Evolutionary conservation across 2,888 invertebrate species (phyloP).

Genomic region (Rosalia funebris): DNA sequence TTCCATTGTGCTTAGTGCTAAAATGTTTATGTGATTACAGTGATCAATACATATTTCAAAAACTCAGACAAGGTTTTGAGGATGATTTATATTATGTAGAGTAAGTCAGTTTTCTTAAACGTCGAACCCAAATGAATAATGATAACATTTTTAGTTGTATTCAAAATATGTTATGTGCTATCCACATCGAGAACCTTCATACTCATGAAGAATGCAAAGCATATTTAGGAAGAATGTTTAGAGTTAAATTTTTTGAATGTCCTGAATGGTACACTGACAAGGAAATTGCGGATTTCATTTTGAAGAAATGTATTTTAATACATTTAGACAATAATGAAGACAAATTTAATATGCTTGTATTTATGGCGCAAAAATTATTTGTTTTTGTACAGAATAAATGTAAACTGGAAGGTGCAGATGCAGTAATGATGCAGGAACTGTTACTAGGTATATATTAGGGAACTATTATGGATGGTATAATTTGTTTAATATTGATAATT

Average conservation of each 20-base stretch:
- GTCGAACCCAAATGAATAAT: no score
- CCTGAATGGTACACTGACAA: conserved; percentile 77
- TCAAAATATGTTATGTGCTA: conserved; percentile 84
- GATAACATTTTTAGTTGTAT: conserved; percentile 70
- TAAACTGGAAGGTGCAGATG: conserved; percentile 88
- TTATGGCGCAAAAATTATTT: conserved; percentile 93
- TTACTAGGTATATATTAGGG: conserved; percentile 75
- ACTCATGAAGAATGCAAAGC: conserved; percentile 77
- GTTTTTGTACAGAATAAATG: conserved; percentile 84
- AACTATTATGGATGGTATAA: no score
- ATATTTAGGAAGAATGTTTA: conserved; percentile 87
- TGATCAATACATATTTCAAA: conserved; percentile 83
- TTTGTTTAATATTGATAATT: no score
- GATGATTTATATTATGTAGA: conserved; percentile 84
- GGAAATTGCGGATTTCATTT: conserved; percentile 80
- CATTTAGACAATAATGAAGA: conserved; percentile 81
- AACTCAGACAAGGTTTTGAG: conserved; percentile 80
- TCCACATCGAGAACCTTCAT: conserved; percentile 80
- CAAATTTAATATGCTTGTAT: conserved; percentile 87
- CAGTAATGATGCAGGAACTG: conserved; percentile 95
- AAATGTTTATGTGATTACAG: conserved; percentile 86
- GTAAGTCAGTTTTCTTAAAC: no score
- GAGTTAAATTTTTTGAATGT: conserved; percentile 73
- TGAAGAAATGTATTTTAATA: conserved; percentile 81
- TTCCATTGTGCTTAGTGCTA: conserved; percentile 88